Conservation (phyloP, 2,113 vertebrate genomes). For the Prionailurus viverrinus region DNA sequence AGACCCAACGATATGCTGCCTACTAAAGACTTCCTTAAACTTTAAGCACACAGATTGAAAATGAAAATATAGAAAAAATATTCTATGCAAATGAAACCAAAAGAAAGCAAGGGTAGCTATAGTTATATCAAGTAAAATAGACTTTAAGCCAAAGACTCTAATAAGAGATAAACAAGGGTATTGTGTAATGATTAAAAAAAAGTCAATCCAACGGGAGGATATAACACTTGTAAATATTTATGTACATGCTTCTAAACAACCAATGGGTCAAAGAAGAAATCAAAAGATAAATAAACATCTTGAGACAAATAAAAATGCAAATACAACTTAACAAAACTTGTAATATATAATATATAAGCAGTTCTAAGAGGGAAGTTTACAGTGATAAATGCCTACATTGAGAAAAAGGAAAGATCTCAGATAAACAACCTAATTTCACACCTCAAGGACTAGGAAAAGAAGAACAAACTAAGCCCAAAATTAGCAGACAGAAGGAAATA, state of each 20-base stretch:
- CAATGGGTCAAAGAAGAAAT: neutral
- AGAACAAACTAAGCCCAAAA: neutral
- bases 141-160: neutral
- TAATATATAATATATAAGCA: neutral
- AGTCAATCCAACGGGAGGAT: neutral
- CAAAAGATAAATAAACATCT: neutral
- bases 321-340: neutral
- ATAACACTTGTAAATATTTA: neutral
- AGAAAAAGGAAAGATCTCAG: neutral
- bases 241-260: neutral
- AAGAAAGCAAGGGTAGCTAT: neutral
- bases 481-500: neutral
- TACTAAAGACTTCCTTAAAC: neutral
- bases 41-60: slow-evolving; percentile 7
- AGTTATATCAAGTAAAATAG: neutral
- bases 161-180: neutral
- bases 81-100: neutral
- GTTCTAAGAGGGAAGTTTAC: neutral
- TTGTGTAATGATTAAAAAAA: neutral
- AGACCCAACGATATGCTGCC: neutral
- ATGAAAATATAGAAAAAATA: neutral
- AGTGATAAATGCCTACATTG: neutral
- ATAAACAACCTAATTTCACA: neutral
- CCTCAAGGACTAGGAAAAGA: neutral
- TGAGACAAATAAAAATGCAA: slow-evolving; percentile 4